Evolutionary conservation across 2,797 vertebrate genomes (phyloP).

Genomic region (Picus viridis): DNA sequence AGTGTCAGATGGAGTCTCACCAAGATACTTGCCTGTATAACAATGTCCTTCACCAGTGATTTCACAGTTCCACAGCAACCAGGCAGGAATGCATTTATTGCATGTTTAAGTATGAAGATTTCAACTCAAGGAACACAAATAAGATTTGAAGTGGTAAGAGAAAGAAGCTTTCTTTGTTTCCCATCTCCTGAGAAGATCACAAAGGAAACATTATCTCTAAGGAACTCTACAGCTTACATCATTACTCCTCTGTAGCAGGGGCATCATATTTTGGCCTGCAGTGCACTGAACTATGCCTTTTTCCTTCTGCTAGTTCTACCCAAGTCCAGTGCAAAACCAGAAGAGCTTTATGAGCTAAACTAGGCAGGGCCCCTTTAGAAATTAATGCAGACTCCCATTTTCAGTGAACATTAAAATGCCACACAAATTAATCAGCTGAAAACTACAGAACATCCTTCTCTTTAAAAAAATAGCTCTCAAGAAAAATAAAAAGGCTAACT

Average conservation of each 20-base stretch:
- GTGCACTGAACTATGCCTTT: neutral
- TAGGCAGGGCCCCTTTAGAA: neutral
- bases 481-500: neutral
- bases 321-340: neutral
- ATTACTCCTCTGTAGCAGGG: neutral
- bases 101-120: neutral
- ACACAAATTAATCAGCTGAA: neutral
- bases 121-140: neutral
- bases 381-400: neutral
- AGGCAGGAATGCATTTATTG: neutral
- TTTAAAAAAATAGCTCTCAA: neutral
- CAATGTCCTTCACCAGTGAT: neutral
- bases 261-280: neutral
- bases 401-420: neutral
- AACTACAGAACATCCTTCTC: neutral
- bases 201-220: neutral
- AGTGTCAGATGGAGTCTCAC: neutral
- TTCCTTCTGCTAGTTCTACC: neutral
- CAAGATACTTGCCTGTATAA: neutral
- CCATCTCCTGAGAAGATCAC: neutral
- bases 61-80: neutral
- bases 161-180: neutral
- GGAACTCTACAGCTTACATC: neutral
- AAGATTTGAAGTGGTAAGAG: neutral
- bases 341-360: neutral